phyloP scores from a whole-genome alignment of 1,140 invertebrate species.

The Octopus bimaculoides region DNA sequence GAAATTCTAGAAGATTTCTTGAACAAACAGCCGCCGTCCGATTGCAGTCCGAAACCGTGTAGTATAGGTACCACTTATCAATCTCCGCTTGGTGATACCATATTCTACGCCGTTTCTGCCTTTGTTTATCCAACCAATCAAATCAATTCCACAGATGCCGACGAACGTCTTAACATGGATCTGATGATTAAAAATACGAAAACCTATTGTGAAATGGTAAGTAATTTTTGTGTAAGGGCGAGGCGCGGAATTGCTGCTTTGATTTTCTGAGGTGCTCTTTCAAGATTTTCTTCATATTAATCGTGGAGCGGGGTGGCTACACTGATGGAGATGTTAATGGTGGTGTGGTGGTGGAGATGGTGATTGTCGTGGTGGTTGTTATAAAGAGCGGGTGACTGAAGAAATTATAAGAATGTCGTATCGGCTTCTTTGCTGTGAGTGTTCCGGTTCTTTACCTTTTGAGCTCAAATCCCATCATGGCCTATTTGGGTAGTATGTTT shows the following conservation, averaged over 20 bases:
- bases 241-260: background rate
- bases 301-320: background rate
- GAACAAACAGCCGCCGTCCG: slow-evolving; percentile 23
- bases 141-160: slow-evolving; percentile 31
- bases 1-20: slow-evolving; percentile 35
- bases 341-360: no score
- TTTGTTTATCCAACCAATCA: slow-evolving; percentile 37
- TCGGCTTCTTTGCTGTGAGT: no score
- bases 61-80: slow-evolving; percentile 46
- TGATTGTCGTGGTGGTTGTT: no score
- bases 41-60: slow-evolving; percentile 50
- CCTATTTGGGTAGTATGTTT: no score
- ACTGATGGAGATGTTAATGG: no score
- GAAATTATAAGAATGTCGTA: no score
- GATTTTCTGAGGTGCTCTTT: background rate
- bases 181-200: slow-evolving; percentile 29
- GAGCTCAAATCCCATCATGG: no score
- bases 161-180: slow-evolving; percentile 31
- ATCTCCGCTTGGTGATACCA: slow-evolving; percentile 33
- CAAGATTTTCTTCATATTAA: background rate
- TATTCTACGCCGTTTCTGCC: slow-evolving; percentile 44
- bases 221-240: background rate
- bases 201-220: slow-evolving; percentile 38
- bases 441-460: no score
- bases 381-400: no score